These are phyloP conservation scores for Rallus limicola DNA, from an alignment of 2,113 vertebrate species.

Conservation along the genomic window DNA sequence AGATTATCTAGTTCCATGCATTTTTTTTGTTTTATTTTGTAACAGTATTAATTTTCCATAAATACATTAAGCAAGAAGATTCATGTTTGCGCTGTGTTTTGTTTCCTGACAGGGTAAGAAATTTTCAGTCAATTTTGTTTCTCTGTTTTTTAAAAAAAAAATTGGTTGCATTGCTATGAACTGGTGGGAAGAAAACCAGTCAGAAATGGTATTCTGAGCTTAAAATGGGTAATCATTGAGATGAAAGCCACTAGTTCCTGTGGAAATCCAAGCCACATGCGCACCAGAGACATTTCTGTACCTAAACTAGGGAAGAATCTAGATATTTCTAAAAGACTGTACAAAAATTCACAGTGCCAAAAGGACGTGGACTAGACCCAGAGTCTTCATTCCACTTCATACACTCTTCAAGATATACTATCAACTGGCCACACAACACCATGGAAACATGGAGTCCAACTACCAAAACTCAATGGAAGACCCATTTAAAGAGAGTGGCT, in stretches of 20 bases:
- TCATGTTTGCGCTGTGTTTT: not conserved
- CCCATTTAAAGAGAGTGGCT: not conserved
- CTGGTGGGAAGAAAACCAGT: not conserved
- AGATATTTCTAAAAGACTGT: not conserved
- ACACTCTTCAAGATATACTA: not conserved
- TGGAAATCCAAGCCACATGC: not conserved
- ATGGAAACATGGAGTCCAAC: not conserved
- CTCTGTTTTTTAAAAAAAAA: not conserved
- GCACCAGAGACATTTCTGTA: not conserved
- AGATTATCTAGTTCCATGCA: not conserved
- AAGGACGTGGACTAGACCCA: accelerated
- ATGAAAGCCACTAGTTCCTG: not conserved
- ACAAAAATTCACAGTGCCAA: not conserved
- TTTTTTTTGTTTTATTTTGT: not conserved
- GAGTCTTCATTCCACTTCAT: not conserved
- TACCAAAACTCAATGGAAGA: not conserved
- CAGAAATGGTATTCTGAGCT: not conserved
- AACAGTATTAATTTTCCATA: not conserved
- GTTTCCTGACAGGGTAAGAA: not conserved
- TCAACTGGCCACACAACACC: accelerated
- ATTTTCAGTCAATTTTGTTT: not conserved
- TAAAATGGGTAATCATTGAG: not conserved
- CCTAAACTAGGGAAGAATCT: not conserved
- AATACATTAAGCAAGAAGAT: not conserved
- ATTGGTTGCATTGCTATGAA: not conserved